phyloP scores from a whole-genome alignment of 2,888 invertebrate genomes.

The Cryptus armator region DNA sequence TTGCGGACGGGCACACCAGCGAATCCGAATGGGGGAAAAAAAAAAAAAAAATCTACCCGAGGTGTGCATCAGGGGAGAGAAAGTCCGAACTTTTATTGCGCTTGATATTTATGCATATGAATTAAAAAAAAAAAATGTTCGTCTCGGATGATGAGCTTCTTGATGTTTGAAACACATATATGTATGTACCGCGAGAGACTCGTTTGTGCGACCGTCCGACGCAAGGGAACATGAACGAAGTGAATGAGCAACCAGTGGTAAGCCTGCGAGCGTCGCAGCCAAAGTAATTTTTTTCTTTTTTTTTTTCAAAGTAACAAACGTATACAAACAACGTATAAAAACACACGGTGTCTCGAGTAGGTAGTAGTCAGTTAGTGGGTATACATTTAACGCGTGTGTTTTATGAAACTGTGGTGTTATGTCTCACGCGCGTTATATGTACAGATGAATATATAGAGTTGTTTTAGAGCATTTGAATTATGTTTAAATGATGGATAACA shows the following conservation, averaged over 20 bases:
- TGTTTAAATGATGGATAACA: conserved; percentile 77
- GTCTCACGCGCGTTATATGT: conserved; percentile 62
- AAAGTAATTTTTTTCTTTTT: conserved; percentile 71
- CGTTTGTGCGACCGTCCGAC: conserved; percentile 77
- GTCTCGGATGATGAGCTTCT: conserved; percentile 1
- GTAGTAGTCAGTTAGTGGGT: conserved; percentile 31
- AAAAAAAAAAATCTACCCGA: conserved; percentile 2
- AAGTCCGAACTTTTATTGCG: not conserved
- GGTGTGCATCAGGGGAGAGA: not conserved
- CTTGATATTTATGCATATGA: not conserved
- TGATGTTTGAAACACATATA: conserved; percentile 1
- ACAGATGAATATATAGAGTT: conserved; percentile 77
- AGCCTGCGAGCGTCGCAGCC: conserved; percentile 84
- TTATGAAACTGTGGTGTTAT: conserved; percentile 17
- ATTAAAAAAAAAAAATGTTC: not conserved
- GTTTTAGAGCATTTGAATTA: conserved; percentile 77
- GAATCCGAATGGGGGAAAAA: conserved; percentile 26
- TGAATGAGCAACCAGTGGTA: conserved; percentile 84
- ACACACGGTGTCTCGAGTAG: conserved; percentile 50
- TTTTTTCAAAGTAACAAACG: conserved; percentile 60
- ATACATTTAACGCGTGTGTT: conserved; percentile 44
- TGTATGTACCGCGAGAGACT: conserved; percentile 59
- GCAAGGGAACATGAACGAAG: conserved; percentile 76
- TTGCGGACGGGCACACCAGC: conserved; percentile 69
- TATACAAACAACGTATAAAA: conserved; percentile 38